Evolutionary conservation across 2,113 vertebrate genomes (phyloP), one percentile per base, ranked within the genome.

Genomic region (Machaerirhynchus nigripectus): DNA sequence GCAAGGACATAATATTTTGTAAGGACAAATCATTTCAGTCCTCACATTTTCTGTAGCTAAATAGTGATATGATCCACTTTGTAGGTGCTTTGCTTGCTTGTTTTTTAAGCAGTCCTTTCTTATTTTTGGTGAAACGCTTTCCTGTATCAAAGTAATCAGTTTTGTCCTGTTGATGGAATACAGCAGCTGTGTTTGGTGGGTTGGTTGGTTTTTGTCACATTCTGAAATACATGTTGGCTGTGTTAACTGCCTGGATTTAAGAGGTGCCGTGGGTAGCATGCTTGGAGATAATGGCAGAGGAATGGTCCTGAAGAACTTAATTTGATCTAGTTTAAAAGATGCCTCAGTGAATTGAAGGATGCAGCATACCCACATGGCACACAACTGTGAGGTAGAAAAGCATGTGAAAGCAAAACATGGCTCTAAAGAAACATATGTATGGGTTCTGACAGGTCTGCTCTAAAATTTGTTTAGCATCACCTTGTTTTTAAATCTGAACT

Each of bases 371-470:
- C 68, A 70, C 56, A 40, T 84, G 60, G 12, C 20, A 79, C 57
- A 39, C 5, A 52, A 10, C 16, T 40, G 17, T 60, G 50, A 63
- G 55, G 40, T 1, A 31, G 22, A 24, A 74, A 89, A 74, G 57
- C 4, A 21, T 6, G 10, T 30, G 60, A 53, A 70, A 42, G n/a
- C 26, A 74, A 49, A 83, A 39, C 0, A 0, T 18, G 18, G 15
- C 23, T 77, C 13, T 61, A 35, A 63, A 89, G 26, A 84, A 91
- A 53, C 19, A 9, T 18, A 12, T 2, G 3, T 55, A 9, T 56
- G n/a, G 55, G 12, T 87, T 83, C 83, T 90, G 59, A 44, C 11
- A 64, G 33, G 9, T 60, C 65, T 89, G 44, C 44, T 90, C 28
- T 56, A 73, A 76, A 57, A 31, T 77, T 56, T 50, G 11, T 28